Conservation (phyloP, 2,888 invertebrate species). For the Cephus rjabovi region DNA sequence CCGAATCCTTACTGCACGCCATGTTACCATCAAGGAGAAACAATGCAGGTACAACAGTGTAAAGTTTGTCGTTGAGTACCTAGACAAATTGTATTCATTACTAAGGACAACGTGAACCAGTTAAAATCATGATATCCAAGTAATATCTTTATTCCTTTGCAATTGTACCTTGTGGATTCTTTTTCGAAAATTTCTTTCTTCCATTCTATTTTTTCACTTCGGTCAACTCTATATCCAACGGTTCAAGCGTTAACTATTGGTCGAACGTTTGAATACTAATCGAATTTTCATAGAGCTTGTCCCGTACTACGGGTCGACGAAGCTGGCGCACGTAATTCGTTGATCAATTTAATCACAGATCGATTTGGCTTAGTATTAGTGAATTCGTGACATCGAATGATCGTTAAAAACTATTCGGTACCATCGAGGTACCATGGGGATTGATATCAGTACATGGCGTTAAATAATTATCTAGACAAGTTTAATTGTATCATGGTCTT, state of each 20-base stretch:
- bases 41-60: not conserved
- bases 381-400: not conserved
- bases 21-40: conserved; percentile 1
- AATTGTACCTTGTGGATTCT: not conserved
- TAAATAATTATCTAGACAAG: conserved; percentile 11
- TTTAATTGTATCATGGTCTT: conserved; percentile 1
- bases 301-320: conserved; percentile 10
- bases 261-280: not conserved
- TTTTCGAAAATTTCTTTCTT: not conserved
- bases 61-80: not conserved
- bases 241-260: not conserved
- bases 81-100: not conserved
- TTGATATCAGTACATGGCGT: conserved; percentile 8
- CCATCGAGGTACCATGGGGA: not conserved
- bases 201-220: not conserved
- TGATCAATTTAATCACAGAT: conserved; percentile 34
- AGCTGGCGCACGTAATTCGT: conserved; percentile 29
- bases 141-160: not conserved
- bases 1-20: conserved; percentile 19
- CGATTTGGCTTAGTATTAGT: conserved; percentile 13
- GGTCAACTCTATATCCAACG: not conserved
- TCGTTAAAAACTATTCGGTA: not conserved
- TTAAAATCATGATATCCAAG: not conserved
- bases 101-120: not conserved
- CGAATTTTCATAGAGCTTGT: not conserved